Evolutionary conservation across 92 coral and sea anemone genomes (phyloP).

Genomic region (Phenganax stokvisi): DNA sequence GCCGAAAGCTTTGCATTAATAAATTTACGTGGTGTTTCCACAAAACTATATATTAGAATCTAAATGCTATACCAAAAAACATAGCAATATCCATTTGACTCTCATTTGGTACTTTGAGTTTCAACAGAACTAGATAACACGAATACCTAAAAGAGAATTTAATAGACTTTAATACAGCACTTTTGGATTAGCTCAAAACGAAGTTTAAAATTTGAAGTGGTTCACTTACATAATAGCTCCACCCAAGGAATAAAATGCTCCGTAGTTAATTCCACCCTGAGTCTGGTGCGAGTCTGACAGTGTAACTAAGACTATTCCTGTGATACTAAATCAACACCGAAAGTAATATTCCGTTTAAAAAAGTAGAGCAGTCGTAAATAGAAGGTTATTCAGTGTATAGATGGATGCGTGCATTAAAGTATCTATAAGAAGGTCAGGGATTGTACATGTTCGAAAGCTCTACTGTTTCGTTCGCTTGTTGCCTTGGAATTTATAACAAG

Average conservation of each 20-base stretch:
- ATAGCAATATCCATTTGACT: slow-evolving; percentile 74
- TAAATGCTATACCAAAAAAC: slow-evolving; percentile 68
- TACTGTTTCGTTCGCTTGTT: too few relatives aligned
- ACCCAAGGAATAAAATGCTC: slow-evolving; percentile 86
- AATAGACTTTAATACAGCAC: background rate
- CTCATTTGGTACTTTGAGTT: slow-evolving; percentile 77
- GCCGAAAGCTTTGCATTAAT: too few relatives aligned
- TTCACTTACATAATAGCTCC: slow-evolving; percentile 88
- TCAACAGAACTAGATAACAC: slow-evolving; percentile 77
- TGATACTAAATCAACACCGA: slow-evolving; percentile 47
- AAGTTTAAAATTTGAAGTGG: background rate
- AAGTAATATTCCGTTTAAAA: background rate
- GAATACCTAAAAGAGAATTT: slow-evolving; percentile 59
- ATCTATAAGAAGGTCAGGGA: too few relatives aligned
- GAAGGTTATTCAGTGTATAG: too few relatives aligned
- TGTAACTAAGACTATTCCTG: slow-evolving; percentile 87
- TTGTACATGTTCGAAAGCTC: too few relatives aligned
- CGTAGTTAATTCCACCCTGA: slow-evolving; percentile 49
- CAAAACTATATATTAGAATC: background rate
- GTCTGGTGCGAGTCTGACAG: slow-evolving; percentile 76
- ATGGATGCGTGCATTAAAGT: too few relatives aligned
- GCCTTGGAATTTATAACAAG: too few relatives aligned
- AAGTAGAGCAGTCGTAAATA: background rate
- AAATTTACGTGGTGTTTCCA: too few relatives aligned
- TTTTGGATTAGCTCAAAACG: background rate